phyloP scores from a whole-genome alignment of 2,113 vertebrate genomes.

The Strigops habroptila region DNA sequence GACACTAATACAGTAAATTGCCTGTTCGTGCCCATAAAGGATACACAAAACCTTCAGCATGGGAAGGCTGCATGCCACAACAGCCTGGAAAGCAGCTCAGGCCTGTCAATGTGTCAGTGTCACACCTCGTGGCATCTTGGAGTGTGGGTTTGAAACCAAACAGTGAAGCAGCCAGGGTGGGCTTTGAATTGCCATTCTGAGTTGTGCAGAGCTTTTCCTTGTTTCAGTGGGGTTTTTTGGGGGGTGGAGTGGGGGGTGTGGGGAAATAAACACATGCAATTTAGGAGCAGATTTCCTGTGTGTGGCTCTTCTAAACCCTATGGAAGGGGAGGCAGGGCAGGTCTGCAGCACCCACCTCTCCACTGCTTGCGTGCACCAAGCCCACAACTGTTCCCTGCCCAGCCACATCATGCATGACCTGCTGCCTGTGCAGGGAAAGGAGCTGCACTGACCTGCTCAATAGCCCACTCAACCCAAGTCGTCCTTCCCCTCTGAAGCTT shows the following conservation, averaged over 20 bases:
- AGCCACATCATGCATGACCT: too few relatives aligned
- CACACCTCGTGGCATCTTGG: not conserved
- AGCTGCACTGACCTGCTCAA: not conserved
- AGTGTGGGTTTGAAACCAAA: fast-evolving
- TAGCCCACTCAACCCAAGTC: not conserved
- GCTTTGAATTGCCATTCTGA: not conserved
- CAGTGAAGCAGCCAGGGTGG: not conserved
- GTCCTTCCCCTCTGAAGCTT: not conserved
- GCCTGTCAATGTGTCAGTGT: fast-evolving
- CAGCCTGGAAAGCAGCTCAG: fast-evolving
- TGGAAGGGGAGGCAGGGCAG: not conserved
- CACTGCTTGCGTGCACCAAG: too few relatives aligned
- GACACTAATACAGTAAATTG: not conserved
- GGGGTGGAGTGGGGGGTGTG: too few relatives aligned
- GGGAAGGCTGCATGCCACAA: fast-evolving
- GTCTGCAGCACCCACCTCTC: too few relatives aligned
- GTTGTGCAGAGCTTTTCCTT: not conserved
- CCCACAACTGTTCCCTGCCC: not conserved
- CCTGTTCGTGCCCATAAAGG: not conserved
- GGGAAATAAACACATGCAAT: not conserved
- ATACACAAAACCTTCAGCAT: fast-evolving
- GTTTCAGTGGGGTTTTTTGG: fast-evolving
- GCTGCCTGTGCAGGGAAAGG: not conserved
- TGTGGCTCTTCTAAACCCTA: not conserved
- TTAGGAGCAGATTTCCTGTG: not conserved